phyloP scores from a whole-genome alignment of 2,797 vertebrate species.

The Carapus acus region DNA sequence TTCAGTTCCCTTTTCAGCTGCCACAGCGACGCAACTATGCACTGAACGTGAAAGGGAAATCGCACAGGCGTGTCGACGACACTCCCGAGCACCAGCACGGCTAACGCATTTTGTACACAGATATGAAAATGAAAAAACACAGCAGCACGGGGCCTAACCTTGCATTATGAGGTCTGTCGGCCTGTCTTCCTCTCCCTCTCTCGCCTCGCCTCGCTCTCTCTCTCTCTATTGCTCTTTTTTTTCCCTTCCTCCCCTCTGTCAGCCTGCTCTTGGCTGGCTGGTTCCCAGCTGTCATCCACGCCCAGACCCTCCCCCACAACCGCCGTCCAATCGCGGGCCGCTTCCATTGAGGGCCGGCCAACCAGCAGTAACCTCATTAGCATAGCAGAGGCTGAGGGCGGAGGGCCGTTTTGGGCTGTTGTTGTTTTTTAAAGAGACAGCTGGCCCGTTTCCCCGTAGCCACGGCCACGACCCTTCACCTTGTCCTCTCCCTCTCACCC shows the following conservation, averaged over 20 bases:
- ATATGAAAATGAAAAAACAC: slow-evolving; percentile 61
- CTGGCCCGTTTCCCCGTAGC: slow-evolving; percentile 64
- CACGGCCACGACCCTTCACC: slow-evolving; percentile 67
- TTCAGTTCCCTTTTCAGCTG: slow-evolving; percentile 66
- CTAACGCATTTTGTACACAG: slow-evolving; percentile 51
- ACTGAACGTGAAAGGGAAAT: slow-evolving; percentile 59
- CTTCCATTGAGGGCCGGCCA: slow-evolving; percentile 61
- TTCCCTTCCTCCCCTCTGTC: slow-evolving; percentile 64
- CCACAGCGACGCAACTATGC: slow-evolving; percentile 52
- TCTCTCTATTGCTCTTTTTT: slow-evolving; percentile 60
- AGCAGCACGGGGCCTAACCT: slow-evolving; percentile 72
- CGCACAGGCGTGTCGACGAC: slow-evolving; percentile 44
- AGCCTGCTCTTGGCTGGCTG: slow-evolving; percentile 75
- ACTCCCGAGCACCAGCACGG: slow-evolving; percentile 59
- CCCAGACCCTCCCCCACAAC: slow-evolving; percentile 68
- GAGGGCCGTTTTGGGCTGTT: slow-evolving; percentile 66
- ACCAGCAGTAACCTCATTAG: slow-evolving; percentile 75
- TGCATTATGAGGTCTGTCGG: slow-evolving; percentile 79
- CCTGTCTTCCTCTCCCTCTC: slow-evolving; percentile 71
- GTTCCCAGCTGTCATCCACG: slow-evolving; percentile 78
- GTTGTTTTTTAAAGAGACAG: slow-evolving; percentile 81
- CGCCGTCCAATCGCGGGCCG: slow-evolving; percentile 64
- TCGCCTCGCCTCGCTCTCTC: slow-evolving; percentile 70
- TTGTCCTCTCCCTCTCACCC: slow-evolving; percentile 60
- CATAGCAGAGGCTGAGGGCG: slow-evolving; percentile 62